Base-by-base conservation (phyloP, 2,113 vertebrate genomes). In the Rhizomys pruinosus region DNA sequence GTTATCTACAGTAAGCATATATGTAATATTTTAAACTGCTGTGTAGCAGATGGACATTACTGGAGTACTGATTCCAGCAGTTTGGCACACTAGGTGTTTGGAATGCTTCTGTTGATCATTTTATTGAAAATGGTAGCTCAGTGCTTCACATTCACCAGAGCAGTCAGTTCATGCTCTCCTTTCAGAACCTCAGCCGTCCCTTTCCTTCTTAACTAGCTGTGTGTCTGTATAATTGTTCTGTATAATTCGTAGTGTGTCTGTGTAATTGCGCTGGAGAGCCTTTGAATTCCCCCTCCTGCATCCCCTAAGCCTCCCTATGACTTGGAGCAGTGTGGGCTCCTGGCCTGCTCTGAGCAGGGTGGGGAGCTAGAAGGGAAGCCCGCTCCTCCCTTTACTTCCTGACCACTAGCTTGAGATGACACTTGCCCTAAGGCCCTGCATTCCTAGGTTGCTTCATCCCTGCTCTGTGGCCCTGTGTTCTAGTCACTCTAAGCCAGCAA, bases 1-100 rank as follows among this genome's bases (percentile, higher is more conserved):
- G 27, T 85, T 37, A 39, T 66, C n/a, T 59, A 23, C 2, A 32
- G 2, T 63, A 55, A 85, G 55, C 42, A n/a, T 29, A 2, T 92
- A 1, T 61, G 11, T 59, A 78, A 19, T 39, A 61, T 79, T 73
- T 52, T 57, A 44, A 81, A 81, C 12, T 71, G 44, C 7, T 52
- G 15, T 34, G 3, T 47, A 20, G 57, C 57, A 20, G 57, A 11
- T 52, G 47, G 47, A 11, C 11, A 10, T 7, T 52, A 59, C n/a
- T 25, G 32, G 37, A n/a, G 9, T 71, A 15, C 57, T n/a, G 25
- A 4, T 72, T 69, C 19, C 5, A 25, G 10, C 22, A n/a, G 34
- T 0, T 0, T 7, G 29, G 61, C 25, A 63, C 22, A 1, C 15
- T 12, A 57, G 29, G n/a, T 13, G 8, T 39, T 20, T 23, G 37